Evolutionary conservation across 1,140 invertebrate species (phyloP), one percentile per base, ranked within the genome.

Genomic region (Macrocentrus cingulum): DNA sequence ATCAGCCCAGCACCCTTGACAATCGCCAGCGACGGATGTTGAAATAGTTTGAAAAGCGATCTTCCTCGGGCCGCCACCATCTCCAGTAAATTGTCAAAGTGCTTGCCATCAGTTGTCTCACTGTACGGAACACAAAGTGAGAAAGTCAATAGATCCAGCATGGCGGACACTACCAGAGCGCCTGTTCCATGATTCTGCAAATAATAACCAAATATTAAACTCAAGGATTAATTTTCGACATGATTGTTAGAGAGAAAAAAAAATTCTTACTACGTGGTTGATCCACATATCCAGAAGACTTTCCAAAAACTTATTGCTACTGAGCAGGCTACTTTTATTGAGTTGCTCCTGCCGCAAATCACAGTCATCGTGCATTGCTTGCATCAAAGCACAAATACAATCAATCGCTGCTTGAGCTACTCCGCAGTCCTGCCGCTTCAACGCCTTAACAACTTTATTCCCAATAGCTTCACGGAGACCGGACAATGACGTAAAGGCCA

Each of bases 81-180:
- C 80, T 96, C 91, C 25, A 99, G 79, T 25, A 99, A 80, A 58
- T 87, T 88, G 76, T 99, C 97, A 82, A 99, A 99, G 72, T 98
- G 92, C 68, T 92, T 92, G 15, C 96, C 95, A 73, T 98, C 94
- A 0, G 98, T 99, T 23, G 98, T 99, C 82, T 99, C 98, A 75
- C 94, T 97, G 80, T 99, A 99, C 16, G 98, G 98, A 58, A 97
- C 92, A 82, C 97, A 99, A 7, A 99, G 82, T 4, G 95, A 91
- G 83, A 97, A 99, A n/a, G 97, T 99, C 60, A 99, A 81, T 72
- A 99, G 97, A 80, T 99, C 98, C 68, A 99, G 83, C 94, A 99
- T 97, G 29, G 95, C 92, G 16, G 89, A 89, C n/a, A 92, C 85
- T 1, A 92, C 87, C 20, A 92, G 67, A 22, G 91, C 90, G n/a